A percentile compares a stretch with the other conserved stretches of the same genome.
phyloP scores from a whole-genome alignment of 35 echinoderm and acorn worm species.

The Apostichopus japonicus region DNA sequence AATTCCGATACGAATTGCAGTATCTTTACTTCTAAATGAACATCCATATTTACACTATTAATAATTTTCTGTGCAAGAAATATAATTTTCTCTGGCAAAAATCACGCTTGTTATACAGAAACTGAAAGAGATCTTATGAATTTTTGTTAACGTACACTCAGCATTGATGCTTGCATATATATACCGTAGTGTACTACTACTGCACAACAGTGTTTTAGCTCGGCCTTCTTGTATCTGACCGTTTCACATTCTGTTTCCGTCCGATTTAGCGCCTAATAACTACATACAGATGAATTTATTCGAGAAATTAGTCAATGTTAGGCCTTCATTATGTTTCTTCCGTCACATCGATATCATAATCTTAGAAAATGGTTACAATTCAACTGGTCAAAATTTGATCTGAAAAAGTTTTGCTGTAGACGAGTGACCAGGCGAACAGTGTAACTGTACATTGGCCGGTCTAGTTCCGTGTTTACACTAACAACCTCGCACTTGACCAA shows the following conservation, averaged over 20 bases:
- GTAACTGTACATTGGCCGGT: constrained; percentile 50
- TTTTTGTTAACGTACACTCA: neutral
- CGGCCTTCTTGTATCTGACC: constrained; percentile 40
- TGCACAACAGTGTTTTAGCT: neutral
- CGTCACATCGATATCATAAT: neutral
- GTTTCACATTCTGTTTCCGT: constrained; percentile 42
- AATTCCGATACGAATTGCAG: too few species aligned
- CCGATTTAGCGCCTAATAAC: constrained; percentile 21
- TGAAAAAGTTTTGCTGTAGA: constrained; percentile 36
- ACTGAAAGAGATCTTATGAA: neutral
- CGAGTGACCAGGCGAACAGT: constrained; percentile 45
- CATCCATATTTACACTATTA: too few species aligned
- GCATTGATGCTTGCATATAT: neutral
- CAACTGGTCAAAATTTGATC: neutral
- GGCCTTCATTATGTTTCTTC: neutral
- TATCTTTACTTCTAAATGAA: too few species aligned
- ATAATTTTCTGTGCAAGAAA: neutral
- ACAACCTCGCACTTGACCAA: constrained; percentile 61
- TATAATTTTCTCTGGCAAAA: neutral
- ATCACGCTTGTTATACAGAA: neutral
- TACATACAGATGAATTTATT: neutral
- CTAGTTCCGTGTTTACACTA: constrained; percentile 62
- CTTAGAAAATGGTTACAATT: neutral
- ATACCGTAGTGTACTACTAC: too few species aligned
- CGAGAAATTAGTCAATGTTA: neutral